Evolutionary conservation across 2,113 vertebrate species (phyloP).

Genomic region (Etia nguti): DNA sequence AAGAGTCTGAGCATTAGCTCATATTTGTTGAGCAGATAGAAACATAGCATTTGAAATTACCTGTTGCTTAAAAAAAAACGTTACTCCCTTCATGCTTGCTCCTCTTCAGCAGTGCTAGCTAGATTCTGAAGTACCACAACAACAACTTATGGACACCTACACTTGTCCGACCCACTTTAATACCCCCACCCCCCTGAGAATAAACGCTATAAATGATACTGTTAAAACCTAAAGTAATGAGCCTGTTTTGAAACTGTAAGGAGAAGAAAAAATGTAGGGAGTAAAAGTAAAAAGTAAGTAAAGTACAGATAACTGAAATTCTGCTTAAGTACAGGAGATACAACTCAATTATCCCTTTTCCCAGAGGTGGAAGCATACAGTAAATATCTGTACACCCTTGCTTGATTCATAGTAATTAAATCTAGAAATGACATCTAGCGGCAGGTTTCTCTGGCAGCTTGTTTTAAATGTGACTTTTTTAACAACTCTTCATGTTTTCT

Average conservation of each 20-base stretch:
- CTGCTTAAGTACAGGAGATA: background rate
- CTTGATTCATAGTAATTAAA: background rate
- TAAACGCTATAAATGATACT: too few relatives aligned
- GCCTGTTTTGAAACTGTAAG: too few relatives aligned
- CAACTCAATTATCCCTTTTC: background rate
- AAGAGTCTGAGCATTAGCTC: too few relatives aligned
- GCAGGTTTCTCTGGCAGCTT: background rate
- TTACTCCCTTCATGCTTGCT: too few relatives aligned
- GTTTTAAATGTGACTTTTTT: background rate
- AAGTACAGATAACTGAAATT: background rate
- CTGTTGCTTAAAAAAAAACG: too few relatives aligned
- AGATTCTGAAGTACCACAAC: too few relatives aligned
- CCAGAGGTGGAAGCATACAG: background rate
- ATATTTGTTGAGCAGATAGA: background rate
- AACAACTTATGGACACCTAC: too few relatives aligned
- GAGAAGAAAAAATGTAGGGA: background rate
- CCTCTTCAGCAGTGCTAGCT: too few relatives aligned
- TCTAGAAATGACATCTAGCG: background rate
- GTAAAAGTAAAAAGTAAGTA: background rate
- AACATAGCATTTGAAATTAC: too few relatives aligned
- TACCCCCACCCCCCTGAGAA: too few relatives aligned
- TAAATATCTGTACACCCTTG: background rate
- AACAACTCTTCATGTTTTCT: background rate
- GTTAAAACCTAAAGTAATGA: too few relatives aligned
- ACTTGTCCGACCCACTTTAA: too few relatives aligned